phyloP scores from a whole-genome alignment of 2,888 invertebrate genomes.

The Sarcophaga caerulescens region DNA sequence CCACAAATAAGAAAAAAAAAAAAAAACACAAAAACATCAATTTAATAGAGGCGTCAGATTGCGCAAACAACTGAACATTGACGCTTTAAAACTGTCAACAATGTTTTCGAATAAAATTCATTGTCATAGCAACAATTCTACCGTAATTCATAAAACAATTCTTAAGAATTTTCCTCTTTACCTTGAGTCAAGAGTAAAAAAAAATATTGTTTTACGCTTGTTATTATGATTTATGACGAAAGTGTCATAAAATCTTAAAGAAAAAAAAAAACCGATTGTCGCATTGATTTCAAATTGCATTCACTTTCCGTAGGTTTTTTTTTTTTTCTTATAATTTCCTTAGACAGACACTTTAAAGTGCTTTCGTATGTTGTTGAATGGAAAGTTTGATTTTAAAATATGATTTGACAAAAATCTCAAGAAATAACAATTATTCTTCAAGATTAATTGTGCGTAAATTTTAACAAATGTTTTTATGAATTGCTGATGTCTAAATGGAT shows the following conservation, averaged over 20 bases:
- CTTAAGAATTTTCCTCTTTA: conserved; percentile 33
- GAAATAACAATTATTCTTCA: conserved; percentile 66
- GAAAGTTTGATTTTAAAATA: conserved; percentile 45
- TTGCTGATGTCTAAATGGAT: conserved; percentile 36
- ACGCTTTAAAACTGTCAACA: conserved; percentile 59
- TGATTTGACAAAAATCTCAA: conserved; percentile 61
- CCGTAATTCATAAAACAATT: conserved; percentile 25
- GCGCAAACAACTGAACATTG: conserved; percentile 61
- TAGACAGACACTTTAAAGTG: not conserved
- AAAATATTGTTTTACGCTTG: conserved; percentile 63
- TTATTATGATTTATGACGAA: conserved; percentile 64
- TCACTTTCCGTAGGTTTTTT: not conserved
- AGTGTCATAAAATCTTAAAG: conserved; percentile 50
- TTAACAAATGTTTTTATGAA: conserved; percentile 50
- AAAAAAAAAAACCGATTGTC: conserved; percentile 58
- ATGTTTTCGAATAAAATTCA: conserved; percentile 42
- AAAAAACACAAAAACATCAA: conserved; percentile 38
- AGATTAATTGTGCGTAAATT: conserved; percentile 62
- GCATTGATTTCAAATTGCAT: conserved; percentile 53
- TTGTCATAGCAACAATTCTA: conserved; percentile 10
- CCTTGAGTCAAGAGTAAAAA: not conserved
- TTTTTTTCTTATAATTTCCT: conserved; percentile 39
- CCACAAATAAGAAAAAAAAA: not conserved
- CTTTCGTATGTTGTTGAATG: not conserved
- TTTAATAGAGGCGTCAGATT: conserved; percentile 64